Evolutionary conservation across 2,113 vertebrate species (phyloP).

Genomic region (Ictalurus furcatus): DNA sequence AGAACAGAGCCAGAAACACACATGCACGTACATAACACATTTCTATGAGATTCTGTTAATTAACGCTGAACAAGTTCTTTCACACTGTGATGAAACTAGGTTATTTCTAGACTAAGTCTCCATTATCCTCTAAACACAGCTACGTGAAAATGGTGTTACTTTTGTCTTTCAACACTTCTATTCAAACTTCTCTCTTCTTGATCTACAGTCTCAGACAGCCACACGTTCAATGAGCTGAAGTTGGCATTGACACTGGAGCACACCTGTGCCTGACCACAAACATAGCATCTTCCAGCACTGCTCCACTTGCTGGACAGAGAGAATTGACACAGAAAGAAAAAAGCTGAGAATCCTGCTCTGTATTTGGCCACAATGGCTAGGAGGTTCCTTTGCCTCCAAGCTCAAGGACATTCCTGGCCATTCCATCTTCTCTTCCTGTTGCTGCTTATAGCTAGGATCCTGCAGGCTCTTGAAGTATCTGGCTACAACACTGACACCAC

Average conservation of each 20-base stretch:
- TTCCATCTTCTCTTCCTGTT: slow-evolving; percentile 41
- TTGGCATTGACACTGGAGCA: slow-evolving; percentile 64
- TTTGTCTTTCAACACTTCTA: slow-evolving; percentile 58
- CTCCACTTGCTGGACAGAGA: slow-evolving; percentile 36
- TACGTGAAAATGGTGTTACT: slow-evolving; percentile 56
- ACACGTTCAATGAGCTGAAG: slow-evolving; percentile 41
- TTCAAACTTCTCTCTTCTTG: slow-evolving; percentile 65
- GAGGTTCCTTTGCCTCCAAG: slow-evolving; percentile 13
- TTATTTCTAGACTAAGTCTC: background rate
- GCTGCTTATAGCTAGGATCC: slow-evolving; percentile 38
- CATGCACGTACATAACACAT: background rate
- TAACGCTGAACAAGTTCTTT: background rate
- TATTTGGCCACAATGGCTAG: slow-evolving; percentile 32
- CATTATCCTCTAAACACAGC: background rate
- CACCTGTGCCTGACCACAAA: slow-evolving; percentile 65
- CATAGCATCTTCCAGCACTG: slow-evolving; percentile 49
- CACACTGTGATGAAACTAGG: background rate
- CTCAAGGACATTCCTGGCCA: slow-evolving; percentile 39
- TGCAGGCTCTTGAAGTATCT: slow-evolving; percentile 32
- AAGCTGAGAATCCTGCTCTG: slow-evolving; percentile 2
- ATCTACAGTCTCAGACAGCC: slow-evolving; percentile 70
- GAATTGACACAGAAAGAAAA: slow-evolving; percentile 27
- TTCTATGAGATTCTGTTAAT: background rate
- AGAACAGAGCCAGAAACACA: slow-evolving; percentile 2
- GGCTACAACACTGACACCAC: slow-evolving; percentile 49